A percentile compares a stretch with the other conserved stretches of the same genome.
phyloP scores from a whole-genome alignment of 2,888 invertebrate genomes.

The Hydrotaea diabolus region DNA sequence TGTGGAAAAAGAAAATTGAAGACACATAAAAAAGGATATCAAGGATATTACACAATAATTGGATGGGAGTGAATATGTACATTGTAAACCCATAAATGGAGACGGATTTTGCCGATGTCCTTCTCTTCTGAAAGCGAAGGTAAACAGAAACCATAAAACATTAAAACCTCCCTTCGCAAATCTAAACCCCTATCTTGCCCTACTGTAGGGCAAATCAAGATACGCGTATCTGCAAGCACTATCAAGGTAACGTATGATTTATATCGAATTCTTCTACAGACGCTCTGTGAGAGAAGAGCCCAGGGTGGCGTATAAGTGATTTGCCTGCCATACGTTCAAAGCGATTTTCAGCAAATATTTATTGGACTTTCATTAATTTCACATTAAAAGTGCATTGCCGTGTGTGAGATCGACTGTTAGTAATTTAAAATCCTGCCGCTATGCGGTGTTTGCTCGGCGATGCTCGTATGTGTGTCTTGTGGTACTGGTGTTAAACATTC shows the following conservation, averaged over 20 bases:
- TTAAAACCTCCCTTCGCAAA: too few species aligned
- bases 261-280: slow-evolving; percentile 2
- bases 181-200: too few species aligned
- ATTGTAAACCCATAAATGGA: too few species aligned
- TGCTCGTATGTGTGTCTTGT: too few species aligned
- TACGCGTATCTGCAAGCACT: too few species aligned
- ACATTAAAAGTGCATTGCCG: slow-evolving; percentile 3
- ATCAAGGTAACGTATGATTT: slow-evolving; percentile 8
- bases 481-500: slow-evolving; percentile 11
- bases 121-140: neutral
- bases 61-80: neutral
- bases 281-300: neutral
- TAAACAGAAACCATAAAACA: slow-evolving; percentile 12
- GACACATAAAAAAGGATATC: slow-evolving; percentile 24
- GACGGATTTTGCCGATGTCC: neutral
- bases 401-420: neutral
- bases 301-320: neutral
- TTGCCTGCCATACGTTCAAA: neutral
- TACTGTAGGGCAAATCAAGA: too few species aligned
- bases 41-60: too few species aligned
- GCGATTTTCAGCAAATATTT: neutral
- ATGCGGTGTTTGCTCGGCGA: too few species aligned
- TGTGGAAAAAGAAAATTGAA: slow-evolving; percentile 40
- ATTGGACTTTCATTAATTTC: slow-evolving; percentile 22
- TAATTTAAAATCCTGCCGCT: too few species aligned